Conservation (phyloP, 2,797 vertebrate species). For the Gymnocypris eckloni region DNA sequence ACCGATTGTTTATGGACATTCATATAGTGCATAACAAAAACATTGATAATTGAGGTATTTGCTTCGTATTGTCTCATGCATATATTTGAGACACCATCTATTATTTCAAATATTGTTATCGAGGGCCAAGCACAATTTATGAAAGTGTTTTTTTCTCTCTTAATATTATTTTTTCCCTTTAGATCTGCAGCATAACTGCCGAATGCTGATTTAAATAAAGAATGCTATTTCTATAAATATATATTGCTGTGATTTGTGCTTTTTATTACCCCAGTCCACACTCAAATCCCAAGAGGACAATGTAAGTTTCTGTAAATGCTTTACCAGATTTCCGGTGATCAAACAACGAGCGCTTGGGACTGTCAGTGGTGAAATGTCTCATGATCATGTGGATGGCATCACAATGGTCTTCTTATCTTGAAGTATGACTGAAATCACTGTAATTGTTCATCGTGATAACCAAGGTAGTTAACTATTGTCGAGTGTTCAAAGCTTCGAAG, state of each 20-base stretch:
- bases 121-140: conserved; percentile 86
- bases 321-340: neutral
- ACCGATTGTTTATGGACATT: neutral
- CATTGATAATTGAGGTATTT: conserved; percentile 65
- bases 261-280: neutral
- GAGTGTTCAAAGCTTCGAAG: neutral
- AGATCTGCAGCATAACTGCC: conserved; percentile 79
- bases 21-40: conserved; percentile 31
- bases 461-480: neutral
- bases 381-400: conserved; percentile 34
- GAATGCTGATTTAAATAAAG: conserved; percentile 88
- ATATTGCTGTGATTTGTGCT: conserved; percentile 32
- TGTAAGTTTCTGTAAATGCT: conserved; percentile 16
- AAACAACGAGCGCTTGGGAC: neutral
- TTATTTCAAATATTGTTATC: conserved; percentile 77
- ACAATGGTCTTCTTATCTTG: conserved; percentile 25
- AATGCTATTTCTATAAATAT: conserved; percentile 75
- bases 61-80: conserved; percentile 66
- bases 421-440: neutral
- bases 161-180: conserved; percentile 63
- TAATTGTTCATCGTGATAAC: conserved; percentile 3
- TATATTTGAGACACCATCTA: conserved; percentile 80
- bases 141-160: conserved; percentile 72
- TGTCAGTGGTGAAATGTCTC: neutral
- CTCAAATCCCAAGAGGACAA: neutral